Evolutionary conservation across 2,797 vertebrate genomes (phyloP).

Genomic region (Microctenopoma steveboyesi): DNA sequence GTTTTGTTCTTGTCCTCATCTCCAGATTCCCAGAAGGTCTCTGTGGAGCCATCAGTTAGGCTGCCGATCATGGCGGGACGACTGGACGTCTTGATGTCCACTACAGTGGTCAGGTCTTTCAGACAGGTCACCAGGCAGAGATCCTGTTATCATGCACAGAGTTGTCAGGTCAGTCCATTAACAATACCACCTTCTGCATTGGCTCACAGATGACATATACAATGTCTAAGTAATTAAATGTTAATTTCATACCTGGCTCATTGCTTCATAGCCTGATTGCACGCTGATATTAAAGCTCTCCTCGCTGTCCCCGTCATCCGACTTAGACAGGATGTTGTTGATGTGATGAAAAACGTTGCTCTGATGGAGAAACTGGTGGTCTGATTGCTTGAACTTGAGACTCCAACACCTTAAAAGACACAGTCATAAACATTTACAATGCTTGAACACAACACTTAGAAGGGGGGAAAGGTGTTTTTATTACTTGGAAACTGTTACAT

Average conservation of each 20-base stretch:
- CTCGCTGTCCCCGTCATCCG: constrained; percentile 98
- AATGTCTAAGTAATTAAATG: background rate
- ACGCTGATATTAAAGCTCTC: constrained; percentile 99
- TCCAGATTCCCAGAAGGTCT: constrained; percentile 99
- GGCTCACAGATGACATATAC: background rate
- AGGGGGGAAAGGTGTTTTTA: background rate
- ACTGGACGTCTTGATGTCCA: constrained; percentile 99
- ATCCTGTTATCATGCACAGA: constrained; percentile 81
- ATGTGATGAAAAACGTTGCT: constrained; percentile 99
- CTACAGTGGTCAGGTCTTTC: constrained; percentile 95
- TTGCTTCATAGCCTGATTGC: constrained; percentile 97
- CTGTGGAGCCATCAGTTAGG: constrained; percentile 97
- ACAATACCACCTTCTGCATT: background rate
- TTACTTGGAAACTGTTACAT: background rate
- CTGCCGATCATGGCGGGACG: constrained; percentile 99
- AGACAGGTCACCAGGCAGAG: constrained; percentile 94
- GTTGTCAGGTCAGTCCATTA: background rate
- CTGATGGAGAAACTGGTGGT: constrained; percentile 99
- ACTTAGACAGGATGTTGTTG: constrained; percentile 99
- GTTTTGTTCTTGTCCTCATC: constrained; percentile 99
- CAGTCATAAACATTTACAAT: background rate
- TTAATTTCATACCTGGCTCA: constrained; percentile 89
- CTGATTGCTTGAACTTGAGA: constrained; percentile 99
- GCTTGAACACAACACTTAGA: background rate
- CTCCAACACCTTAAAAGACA: constrained; percentile 92